Evolutionary conservation across 2,797 vertebrate genomes (phyloP).

Genomic region (Trichosurus vulpecula): DNA sequence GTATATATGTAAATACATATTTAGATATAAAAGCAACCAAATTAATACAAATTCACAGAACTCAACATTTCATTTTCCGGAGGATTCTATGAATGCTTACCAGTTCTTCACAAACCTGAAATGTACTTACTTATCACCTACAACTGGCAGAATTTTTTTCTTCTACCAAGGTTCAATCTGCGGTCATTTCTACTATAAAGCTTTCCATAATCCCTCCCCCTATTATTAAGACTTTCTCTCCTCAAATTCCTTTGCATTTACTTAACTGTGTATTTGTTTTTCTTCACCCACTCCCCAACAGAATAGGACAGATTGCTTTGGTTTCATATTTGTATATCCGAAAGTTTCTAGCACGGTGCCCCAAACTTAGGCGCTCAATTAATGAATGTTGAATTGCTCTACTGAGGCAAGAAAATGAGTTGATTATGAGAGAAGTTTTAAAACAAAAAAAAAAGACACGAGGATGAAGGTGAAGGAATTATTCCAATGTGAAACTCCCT

Average conservation of each 20-base stretch:
- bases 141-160: background rate
- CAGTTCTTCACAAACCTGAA: too few relatives aligned
- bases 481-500: background rate
- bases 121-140: background rate
- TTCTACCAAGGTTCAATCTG: background rate
- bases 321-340: background rate
- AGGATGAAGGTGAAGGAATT: background rate
- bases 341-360: background rate
- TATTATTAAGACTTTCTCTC: background rate
- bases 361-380: background rate
- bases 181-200: background rate
- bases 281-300: background rate
- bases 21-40: too few relatives aligned
- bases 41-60: too few relatives aligned
- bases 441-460: background rate
- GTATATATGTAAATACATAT: too few relatives aligned
- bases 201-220: background rate
- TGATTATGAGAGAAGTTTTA: background rate
- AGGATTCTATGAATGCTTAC: background rate
- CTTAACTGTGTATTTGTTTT: background rate
- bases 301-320: background rate
- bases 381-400: background rate
- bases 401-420: background rate
- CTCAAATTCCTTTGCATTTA: background rate
- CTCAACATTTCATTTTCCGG: background rate